Evolutionary conservation across 2,797 vertebrate genomes (phyloP).

Genomic region (Novumbra hubbsi): DNA sequence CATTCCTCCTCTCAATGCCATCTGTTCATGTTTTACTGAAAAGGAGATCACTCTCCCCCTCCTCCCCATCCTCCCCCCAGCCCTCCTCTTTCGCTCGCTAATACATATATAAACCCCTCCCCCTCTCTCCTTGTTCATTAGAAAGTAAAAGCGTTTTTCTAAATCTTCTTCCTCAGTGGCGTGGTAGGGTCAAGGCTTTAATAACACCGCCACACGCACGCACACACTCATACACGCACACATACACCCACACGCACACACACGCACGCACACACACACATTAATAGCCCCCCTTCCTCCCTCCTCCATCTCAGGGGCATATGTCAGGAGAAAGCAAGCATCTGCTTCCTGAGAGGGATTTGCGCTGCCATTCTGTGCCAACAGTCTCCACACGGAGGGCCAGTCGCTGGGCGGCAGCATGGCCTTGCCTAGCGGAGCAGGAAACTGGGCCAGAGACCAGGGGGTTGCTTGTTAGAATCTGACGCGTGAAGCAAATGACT

Average conservation of each 20-base stretch:
- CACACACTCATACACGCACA: not conserved
- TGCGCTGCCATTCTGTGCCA: conserved; percentile 43
- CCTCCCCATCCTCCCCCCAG: not conserved
- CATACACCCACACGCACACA: not conserved
- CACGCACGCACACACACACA: not conserved
- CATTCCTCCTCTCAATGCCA: conserved; percentile 25
- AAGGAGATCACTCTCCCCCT: conserved; percentile 35
- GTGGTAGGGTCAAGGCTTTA: conserved; percentile 32
- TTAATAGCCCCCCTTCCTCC: conserved; percentile 45
- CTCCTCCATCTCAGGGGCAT: conserved; percentile 64
- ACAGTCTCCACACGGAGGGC: conserved; percentile 42
- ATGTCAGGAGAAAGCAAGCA: conserved; percentile 74
- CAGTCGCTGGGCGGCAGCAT: conserved; percentile 49
- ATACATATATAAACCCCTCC: conserved; percentile 28
- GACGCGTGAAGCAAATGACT: not conserved
- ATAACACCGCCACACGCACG: not conserved
- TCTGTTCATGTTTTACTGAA: conserved; percentile 49
- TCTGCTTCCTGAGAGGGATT: conserved; percentile 74
- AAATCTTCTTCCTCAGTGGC: conserved; percentile 39
- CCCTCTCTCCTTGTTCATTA: conserved; percentile 39
- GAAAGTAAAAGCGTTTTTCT: conserved; percentile 44
- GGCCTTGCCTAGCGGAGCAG: conserved; percentile 44
- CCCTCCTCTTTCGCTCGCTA: conserved; percentile 18
- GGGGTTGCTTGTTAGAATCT: conserved; percentile 15
- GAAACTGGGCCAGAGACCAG: conserved; percentile 49